A percentile compares a stretch with the other conserved stretches of the same genome.
Evolutionary conservation across 1,140 invertebrate species (phyloP).

Genomic region (Goniozus legneri): DNA sequence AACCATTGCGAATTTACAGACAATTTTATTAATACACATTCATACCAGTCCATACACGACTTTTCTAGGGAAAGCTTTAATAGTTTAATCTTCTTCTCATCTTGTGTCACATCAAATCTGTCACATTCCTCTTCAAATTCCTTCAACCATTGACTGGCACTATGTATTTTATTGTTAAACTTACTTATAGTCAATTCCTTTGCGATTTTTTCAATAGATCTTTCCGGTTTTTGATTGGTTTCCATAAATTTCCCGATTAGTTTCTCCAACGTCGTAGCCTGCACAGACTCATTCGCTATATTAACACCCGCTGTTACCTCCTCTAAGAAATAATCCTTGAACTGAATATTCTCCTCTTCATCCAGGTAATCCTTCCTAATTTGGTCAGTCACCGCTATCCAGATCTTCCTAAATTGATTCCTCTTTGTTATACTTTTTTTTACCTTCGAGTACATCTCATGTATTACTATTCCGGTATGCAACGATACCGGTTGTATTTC

Average conservation of each 20-base stretch:
- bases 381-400: conserved; percentile 22
- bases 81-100: conserved; percentile 8
- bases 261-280: conserved; percentile 1
- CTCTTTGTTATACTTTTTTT: conserved; percentile 33
- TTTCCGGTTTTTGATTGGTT: neutral
- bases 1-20: conserved; percentile 16
- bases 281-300: conserved; percentile 1
- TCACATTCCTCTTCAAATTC: conserved; percentile 11
- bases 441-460: conserved; percentile 31
- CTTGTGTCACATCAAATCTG: conserved; percentile 3
- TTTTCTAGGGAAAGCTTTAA: conserved; percentile 11
- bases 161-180: neutral
- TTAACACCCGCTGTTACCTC: conserved; percentile 9
- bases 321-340: conserved; percentile 27
- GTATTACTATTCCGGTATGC: conserved; percentile 13
- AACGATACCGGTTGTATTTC: conserved; percentile 24
- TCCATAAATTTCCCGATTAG: conserved; percentile 5
- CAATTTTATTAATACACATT: conserved; percentile 16
- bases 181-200: conserved; percentile 2
- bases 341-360: conserved; percentile 24
- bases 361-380: conserved; percentile 5
- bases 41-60: conserved; percentile 15
- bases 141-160: conserved; percentile 10
- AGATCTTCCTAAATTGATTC: conserved; percentile 36
- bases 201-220: neutral